These are phyloP conservation scores for Anthonomus grandis DNA, from an alignment of 1,140 invertebrate species.

Conservation along the genomic window DNA sequence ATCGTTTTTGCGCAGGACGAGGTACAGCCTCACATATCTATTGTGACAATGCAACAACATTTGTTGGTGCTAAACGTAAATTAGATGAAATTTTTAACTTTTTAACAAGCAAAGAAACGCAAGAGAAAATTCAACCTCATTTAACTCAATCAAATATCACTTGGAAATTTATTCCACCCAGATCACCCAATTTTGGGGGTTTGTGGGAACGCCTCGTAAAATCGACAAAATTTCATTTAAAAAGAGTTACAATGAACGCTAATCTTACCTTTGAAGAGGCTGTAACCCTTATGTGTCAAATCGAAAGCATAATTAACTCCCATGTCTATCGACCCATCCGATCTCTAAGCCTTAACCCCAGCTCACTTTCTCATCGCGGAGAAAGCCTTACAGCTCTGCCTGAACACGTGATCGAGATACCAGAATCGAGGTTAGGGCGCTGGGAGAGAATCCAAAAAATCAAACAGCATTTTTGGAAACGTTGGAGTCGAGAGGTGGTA, in stretches of 20 bases:
- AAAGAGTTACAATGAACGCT: conserved; percentile 13
- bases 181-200: conserved; percentile 25
- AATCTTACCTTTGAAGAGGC: conserved; percentile 3
- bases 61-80: conserved; percentile 17
- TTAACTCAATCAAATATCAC: conserved; percentile 8
- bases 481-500: too few relatives aligned
- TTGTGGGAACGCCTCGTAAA: conserved; percentile 23
- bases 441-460: too few relatives aligned
- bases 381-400: too few relatives aligned
- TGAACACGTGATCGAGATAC: too few relatives aligned
- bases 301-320: too few relatives aligned
- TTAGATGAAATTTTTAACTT: conserved; percentile 5
- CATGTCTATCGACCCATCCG: too few relatives aligned
- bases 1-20: conserved; percentile 6
- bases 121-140: neutral
- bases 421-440: too few relatives aligned
- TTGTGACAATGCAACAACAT: conserved; percentile 25
- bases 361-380: too few relatives aligned
- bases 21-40: conserved; percentile 10
- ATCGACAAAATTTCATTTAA: conserved; percentile 14
- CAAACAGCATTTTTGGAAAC: too few relatives aligned
- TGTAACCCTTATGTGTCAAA: too few relatives aligned
- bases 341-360: too few relatives aligned
- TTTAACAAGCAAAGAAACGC: neutral
- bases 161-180: conserved; percentile 34